A percentile compares a stretch with the other conserved stretches of the same genome.
phyloP scores from a whole-genome alignment of 2,888 invertebrate genomes.

The Muscina levida region DNA sequence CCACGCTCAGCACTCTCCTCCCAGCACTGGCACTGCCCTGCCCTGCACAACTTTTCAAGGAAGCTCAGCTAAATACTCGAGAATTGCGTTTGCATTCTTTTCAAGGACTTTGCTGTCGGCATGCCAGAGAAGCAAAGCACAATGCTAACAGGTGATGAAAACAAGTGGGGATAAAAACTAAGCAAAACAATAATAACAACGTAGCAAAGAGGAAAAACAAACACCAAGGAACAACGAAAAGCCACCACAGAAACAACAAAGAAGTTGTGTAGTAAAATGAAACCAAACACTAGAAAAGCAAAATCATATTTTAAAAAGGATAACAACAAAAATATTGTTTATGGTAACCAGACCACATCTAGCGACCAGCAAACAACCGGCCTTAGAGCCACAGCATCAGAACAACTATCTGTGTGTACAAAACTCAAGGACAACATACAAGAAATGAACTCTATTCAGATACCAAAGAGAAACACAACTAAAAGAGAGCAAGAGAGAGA shows the following conservation, averaged over 20 bases:
- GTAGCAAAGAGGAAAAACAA: neutral
- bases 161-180: slow-evolving; percentile 42
- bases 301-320: slow-evolving; percentile 36
- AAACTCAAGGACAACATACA: slow-evolving; percentile 59
- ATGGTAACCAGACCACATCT: slow-evolving; percentile 19
- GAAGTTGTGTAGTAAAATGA: neutral
- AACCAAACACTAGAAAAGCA: slow-evolving; percentile 33
- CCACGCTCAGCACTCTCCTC: no score
- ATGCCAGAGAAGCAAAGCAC: slow-evolving; percentile 37
- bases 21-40: no score
- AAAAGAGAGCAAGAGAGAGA: slow-evolving; percentile 21
- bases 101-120: slow-evolving; percentile 52
- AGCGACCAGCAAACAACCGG: neutral
- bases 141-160: slow-evolving; percentile 62
- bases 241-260: slow-evolving; percentile 25
- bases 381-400: slow-evolving; percentile 4
- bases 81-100: slow-evolving; percentile 57
- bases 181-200: slow-evolving; percentile 4
- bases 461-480: neutral
- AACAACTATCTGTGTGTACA: slow-evolving; percentile 42
- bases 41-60: neutral
- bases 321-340: slow-evolving; percentile 40
- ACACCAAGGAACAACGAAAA: neutral
- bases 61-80: slow-evolving; percentile 1
- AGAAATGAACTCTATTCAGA: slow-evolving; percentile 22